Evolutionary conservation across 1,140 invertebrate genomes (phyloP), one percentile per base, ranked within the genome.

Genomic region (Nomia melanderi): DNA sequence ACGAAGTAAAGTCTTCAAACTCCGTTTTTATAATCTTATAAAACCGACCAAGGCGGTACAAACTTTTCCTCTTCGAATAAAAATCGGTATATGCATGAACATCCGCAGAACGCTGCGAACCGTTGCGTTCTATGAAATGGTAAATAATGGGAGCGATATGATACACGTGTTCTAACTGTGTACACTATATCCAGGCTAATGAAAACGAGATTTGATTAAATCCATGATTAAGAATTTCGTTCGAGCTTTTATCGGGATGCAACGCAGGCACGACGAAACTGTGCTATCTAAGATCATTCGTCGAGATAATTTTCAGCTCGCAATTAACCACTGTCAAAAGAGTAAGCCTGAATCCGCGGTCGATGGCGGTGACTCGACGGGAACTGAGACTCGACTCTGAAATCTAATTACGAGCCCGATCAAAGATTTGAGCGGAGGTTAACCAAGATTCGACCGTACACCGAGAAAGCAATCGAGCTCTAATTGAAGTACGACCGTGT

Each of bases 401-500:
- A 27, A 63, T 36, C 20, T 67, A 67, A 57, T 67, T 57, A 67
- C n/a, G 53, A 63, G 23, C 23, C 12, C 9, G 36, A 57, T 57
- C 36, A 41, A 67, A 75, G 53, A 75, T 17, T 36, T 11, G 29
- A 25, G n/a, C 12, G 27, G 36, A 27, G 63, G 36, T 75, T 57
- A 75, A 75, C 53, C 53, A 67, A 33, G 53, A 36, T 44, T 67
- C 62, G 27, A 44, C 27, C 72, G 25, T 39, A 33, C 53, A 14
- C 11, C 36, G 36, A 25, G 50, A 29, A 75, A 27, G 11, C n/a
- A 57, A 75, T 67, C 17, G 63, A 17, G 25, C 14, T 56, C 56
- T 75, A 44, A 75, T 75, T 59, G 47, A 67, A 75, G 17, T 29
- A 29, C 20, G 31, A 67, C 60, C 53, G 1, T 36, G 20, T 57